Evolutionary conservation across 2,888 invertebrate genomes (phyloP), one percentile per base, ranked within the genome.

Genomic region (Xestia rhomboidea): DNA sequence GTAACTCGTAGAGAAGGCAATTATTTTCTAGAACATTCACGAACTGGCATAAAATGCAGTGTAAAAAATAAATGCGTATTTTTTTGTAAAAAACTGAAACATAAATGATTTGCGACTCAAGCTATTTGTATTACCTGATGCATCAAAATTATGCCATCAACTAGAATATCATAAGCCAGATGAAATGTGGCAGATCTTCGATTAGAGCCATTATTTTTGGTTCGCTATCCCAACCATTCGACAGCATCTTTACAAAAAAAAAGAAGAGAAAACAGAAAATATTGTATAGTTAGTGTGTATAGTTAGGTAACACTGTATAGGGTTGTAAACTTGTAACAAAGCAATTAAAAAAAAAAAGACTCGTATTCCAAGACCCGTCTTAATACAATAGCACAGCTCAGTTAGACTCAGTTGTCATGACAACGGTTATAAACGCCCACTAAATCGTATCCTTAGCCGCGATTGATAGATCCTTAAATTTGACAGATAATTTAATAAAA

Each of bases 311-410:
- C n/a, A n/a, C 15, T 38, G n/a, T 38, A 87, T 81, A 81, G 70
- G 77, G 87, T 79, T 87, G 85, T 81, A 84, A 84, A 49, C 34
- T 34, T 34, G 34, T 34, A 34, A 34, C 34, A 74, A 75, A 57
- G 21, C 41, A 41, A 46, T 18, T 5, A 0, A 46, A 46, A 18
- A 46, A 18, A 46, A 18, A 1, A 46, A 46, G 0, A 18, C 46
- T 46, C 46, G 3, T 44, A 44, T 44, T 15, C 15, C 44, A 3
- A 44, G 15, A 46, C 6, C 18, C n/a, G n/a, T n/a, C n/a, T n/a
- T n/a, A n/a, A n/a, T n/a, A n/a, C n/a, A n/a, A n/a, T n/a, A n/a
- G n/a, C n/a, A n/a, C n/a, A 0, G 18, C 18, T 18, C 3, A 15
- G 44, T 46, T 46, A 46, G 46, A 44, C 15, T 46, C 15, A 46